These are phyloP conservation scores for Notothenia rossii DNA, from an alignment of 2,113 vertebrate species.

Conservation along the genomic window DNA sequence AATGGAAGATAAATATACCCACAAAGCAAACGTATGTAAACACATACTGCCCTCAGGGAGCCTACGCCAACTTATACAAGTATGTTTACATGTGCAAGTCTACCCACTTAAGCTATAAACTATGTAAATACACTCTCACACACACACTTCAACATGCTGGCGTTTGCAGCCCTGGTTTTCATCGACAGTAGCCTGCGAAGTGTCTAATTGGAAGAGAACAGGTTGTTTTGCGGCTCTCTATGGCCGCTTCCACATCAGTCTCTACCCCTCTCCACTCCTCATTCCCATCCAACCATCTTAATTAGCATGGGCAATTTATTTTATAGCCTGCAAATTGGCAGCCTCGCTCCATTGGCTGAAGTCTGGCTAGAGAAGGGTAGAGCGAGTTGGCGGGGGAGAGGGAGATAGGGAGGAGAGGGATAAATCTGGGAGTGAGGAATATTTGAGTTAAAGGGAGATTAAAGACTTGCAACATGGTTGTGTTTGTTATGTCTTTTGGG, in stretches of 20 bases:
- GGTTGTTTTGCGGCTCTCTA: conserved; percentile 75
- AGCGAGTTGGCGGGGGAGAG: conserved; percentile 23
- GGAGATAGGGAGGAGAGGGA: conserved; percentile 14
- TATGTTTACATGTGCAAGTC: conserved; percentile 46
- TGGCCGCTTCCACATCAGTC: conserved; percentile 57
- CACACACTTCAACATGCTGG: conserved; percentile 36
- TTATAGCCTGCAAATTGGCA: conserved; percentile 82
- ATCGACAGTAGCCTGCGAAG: conserved; percentile 53
- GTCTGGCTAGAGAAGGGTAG: conserved; percentile 53
- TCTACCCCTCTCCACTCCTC: conserved; percentile 54
- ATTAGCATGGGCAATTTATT: conserved; percentile 82
- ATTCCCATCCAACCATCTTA: conserved; percentile 75
- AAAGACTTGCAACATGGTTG: conserved; percentile 31
- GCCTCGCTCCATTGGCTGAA: conserved; percentile 62
- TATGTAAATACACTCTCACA: conserved; percentile 48
- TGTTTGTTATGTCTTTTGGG: conserved; percentile 26
- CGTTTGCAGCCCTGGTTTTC: conserved; percentile 38
- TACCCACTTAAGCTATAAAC: conserved; percentile 40
- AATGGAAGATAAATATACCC: conserved; percentile 42
- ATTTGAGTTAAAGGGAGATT: conserved; percentile 39
- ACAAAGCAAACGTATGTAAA: conserved; percentile 44
- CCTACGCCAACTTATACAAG: conserved; percentile 26
- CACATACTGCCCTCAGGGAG: conserved; percentile 24
- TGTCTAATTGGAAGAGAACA: conserved; percentile 76
- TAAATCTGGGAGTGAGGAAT: conserved; percentile 27